Base-by-base conservation (phyloP, 2,113 vertebrate species). In the Gadus chalcogrammus region DNA sequence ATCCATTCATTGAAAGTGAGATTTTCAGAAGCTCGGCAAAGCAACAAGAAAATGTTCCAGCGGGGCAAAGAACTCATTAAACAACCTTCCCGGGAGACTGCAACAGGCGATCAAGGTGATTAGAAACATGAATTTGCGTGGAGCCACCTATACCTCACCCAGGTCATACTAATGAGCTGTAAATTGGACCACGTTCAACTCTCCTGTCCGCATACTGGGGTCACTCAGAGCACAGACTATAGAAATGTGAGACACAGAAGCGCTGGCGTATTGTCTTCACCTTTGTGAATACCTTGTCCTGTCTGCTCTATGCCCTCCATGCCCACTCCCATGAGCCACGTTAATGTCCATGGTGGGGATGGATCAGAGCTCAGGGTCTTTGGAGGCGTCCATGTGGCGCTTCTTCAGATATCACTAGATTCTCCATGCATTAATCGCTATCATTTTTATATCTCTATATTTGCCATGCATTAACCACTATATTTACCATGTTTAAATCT, bases 361-460 rank as follows among this genome's bases (percentile, higher is more conserved):
- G 81, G 73, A 83, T 82, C 71, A 77, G 48, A 65, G 65, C 81
- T 84, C 66, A 78, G 67, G 63, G 72, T 77, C 72, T 70, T 18
- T 17, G 35, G 73, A 68, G 70, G 69, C 71, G 70, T 77, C 73
- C 73, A 12, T 73, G 71, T 67, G 65, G 69, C 67, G 72, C 67
- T 72, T 70, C 12, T 9, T 48, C 42, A 48, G 42, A 12, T 48
- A 48, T 48, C 42, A 77, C 65, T 60, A 65, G 56, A 59, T 24
- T 24, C 24, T 24, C 24, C 31, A 35, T 35, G 31, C 6, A 35
- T 35, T 35, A 35, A 35, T 35, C 31, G 4, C 31, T 35, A 35
- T 35, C 31, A 35, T 35, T 0, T 35, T 35, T 35, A 35, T 5
- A 35, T 35, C 31, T 7, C 31, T 35, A 5, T 35, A 35, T 35